Percentiles rank a stretch among this genome's conserved stretches.
phyloP scores from a whole-genome alignment of 2,888 invertebrate species.

The Nasonia oneida region DNA sequence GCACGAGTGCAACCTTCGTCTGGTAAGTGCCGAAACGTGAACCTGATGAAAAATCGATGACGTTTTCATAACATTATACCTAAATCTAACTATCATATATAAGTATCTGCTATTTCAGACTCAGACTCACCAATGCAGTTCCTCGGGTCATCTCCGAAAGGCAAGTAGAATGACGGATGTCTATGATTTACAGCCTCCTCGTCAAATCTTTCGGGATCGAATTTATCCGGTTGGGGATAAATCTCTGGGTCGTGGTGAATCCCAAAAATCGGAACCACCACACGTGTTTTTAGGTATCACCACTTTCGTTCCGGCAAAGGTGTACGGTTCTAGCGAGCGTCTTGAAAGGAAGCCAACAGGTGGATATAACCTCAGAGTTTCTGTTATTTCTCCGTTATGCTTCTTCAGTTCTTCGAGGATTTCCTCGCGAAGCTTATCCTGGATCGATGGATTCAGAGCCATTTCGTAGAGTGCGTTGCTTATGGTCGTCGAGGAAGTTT shows the following conservation, averaged over 20 bases:
- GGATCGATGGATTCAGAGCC: constrained; percentile 77
- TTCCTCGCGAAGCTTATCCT: constrained; percentile 76
- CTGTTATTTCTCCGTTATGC: constrained; percentile 72
- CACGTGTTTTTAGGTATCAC: constrained; percentile 63
- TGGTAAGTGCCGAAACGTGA: constrained; percentile 72
- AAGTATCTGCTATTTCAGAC: too few species aligned
- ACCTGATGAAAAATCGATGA: constrained; percentile 59
- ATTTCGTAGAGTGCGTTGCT: constrained; percentile 77
- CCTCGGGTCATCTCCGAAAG: constrained; percentile 74
- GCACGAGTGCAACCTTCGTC: constrained; percentile 75
- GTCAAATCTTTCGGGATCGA: constrained; percentile 70
- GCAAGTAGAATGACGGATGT: constrained; percentile 67
- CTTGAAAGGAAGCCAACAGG: constrained; percentile 73
- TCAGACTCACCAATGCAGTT: constrained; percentile 72
- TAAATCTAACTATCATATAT: too few species aligned
- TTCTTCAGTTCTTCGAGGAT: constrained; percentile 71
- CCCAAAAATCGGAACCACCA: constrained; percentile 67
- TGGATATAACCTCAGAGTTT: constrained; percentile 79
- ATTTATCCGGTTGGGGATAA: constrained; percentile 68
- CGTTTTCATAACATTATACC: too few species aligned
- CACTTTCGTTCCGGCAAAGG: constrained; percentile 66
- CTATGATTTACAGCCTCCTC: constrained; percentile 61
- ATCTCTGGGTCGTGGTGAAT: constrained; percentile 69
- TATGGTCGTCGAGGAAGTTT: constrained; percentile 79
- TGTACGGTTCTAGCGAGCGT: constrained; percentile 69